A percentile compares a stretch with the other conserved stretches of the same genome.
Evolutionary conservation across 2,113 vertebrate genomes (phyloP).

Genomic region (Chamaetylas fuelleborni): DNA sequence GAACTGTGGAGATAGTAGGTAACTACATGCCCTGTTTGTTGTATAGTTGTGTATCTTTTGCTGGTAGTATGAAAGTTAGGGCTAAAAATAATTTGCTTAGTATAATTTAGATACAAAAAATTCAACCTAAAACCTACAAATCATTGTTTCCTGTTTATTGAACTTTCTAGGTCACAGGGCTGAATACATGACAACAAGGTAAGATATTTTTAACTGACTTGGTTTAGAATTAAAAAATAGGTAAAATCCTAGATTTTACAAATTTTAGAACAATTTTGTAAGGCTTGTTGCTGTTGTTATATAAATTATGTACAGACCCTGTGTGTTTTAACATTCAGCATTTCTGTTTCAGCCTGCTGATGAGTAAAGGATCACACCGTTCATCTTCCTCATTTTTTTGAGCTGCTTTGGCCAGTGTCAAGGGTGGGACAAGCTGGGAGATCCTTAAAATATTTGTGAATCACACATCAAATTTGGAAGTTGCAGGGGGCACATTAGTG

Average conservation of each 20-base stretch:
- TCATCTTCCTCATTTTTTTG: not conserved
- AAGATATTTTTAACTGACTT: slow-evolving; percentile 50
- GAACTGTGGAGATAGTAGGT: not conserved
- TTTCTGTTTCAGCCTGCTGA: not conserved
- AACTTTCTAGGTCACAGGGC: slow-evolving; percentile 88
- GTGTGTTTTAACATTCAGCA: not conserved
- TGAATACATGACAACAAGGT: slow-evolving; percentile 98
- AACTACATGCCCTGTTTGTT: not conserved
- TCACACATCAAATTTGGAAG: not conserved
- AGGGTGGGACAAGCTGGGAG: not conserved
- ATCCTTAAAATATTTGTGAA: not conserved
- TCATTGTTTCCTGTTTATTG: slow-evolving; percentile 5
- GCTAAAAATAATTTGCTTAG: not conserved
- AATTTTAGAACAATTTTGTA: not conserved
- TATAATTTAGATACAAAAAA: not conserved
- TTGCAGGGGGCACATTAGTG: not conserved
- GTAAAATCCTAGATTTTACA: not conserved
- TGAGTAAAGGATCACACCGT: not conserved
- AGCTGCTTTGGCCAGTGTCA: not conserved
- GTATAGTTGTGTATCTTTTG: not conserved
- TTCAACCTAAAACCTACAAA: not conserved
- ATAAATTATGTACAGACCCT: not conserved
- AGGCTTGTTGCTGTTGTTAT: not conserved
- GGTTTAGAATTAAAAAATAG: not conserved
- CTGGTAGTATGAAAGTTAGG: not conserved